Conservation (phyloP, 2,113 vertebrate species). For the Rhinolophus sinicus region DNA sequence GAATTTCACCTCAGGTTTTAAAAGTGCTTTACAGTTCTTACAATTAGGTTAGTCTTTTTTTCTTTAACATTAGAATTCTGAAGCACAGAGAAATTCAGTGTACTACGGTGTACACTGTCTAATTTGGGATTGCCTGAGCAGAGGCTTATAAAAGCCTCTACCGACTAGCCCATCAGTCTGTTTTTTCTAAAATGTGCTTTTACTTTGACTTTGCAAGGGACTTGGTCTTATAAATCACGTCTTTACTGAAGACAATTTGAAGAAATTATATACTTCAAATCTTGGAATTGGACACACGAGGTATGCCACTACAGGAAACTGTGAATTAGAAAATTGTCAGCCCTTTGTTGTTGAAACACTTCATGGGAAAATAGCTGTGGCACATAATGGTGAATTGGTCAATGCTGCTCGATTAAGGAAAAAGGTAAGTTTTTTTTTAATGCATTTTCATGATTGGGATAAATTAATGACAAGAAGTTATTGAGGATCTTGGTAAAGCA, state of each 20-base stretch:
- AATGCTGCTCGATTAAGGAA: slow-evolving; percentile 92
- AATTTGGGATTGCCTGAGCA: not conserved
- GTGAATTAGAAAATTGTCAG: slow-evolving; percentile 98
- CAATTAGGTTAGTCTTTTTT: not conserved
- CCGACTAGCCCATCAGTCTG: not conserved
- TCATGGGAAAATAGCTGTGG: slow-evolving; percentile 97
- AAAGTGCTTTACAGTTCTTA: slow-evolving; percentile 1
- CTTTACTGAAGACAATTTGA: slow-evolving; percentile 93
- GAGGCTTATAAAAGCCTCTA: not conserved
- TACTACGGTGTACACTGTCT: not conserved
- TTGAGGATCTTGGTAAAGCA: not conserved
- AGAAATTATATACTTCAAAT: slow-evolving; percentile 94
- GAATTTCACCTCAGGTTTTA: not conserved
- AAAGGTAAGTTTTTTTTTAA: slow-evolving; percentile 85
- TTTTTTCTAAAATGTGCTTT: slow-evolving; percentile 53
- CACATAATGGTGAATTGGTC: slow-evolving; percentile 97
- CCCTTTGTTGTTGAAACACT: slow-evolving; percentile 99
- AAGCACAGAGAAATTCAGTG: not conserved
- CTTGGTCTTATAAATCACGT: slow-evolving; percentile 96
- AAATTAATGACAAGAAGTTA: slow-evolving; percentile 9
- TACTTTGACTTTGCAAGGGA: slow-evolving; percentile 87
- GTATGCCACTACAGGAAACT: slow-evolving; percentile 96
- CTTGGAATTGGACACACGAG: slow-evolving; percentile 97
- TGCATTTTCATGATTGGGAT: not conserved
- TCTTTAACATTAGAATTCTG: not conserved